Evolutionary conservation across 2,888 invertebrate species (phyloP).

Genomic region (Torymus texanus): DNA sequence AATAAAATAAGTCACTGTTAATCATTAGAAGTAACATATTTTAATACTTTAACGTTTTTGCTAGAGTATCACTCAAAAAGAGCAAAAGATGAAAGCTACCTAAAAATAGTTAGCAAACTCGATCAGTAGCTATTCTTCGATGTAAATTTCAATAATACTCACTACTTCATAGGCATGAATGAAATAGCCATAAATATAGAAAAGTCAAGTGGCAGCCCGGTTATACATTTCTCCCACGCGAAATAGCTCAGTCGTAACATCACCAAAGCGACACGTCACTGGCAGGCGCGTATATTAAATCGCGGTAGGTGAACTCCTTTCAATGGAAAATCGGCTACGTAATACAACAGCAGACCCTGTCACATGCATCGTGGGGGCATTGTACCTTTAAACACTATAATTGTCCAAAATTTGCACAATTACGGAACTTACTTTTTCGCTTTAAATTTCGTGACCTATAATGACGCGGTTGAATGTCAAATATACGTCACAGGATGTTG

Average conservation of each 20-base stretch:
- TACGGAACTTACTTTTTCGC: background rate
- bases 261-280: conserved; percentile 15
- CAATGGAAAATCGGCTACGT: conserved; percentile 5
- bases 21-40: too few relatives aligned
- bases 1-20: too few relatives aligned
- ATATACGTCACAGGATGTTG: conserved; percentile 48
- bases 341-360: background rate
- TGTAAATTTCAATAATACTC: too few relatives aligned
- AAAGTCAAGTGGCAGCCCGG: too few relatives aligned
- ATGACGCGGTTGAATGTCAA: conserved; percentile 17
- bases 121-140: too few relatives aligned
- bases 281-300: background rate
- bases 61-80: too few relatives aligned
- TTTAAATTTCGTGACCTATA: background rate
- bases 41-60: too few relatives aligned
- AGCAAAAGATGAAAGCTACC: too few relatives aligned
- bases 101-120: too few relatives aligned
- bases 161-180: background rate
- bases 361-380: background rate
- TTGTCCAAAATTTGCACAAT: conserved; percentile 1
- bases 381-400: background rate
- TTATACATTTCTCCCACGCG: conserved; percentile 28
- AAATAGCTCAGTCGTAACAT: conserved; percentile 27
- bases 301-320: conserved; percentile 10
- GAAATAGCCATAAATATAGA: background rate